These are phyloP conservation scores for Xiphophorus couchianus DNA, from an alignment of 2,113 vertebrate genomes.

Conservation along the genomic window DNA sequence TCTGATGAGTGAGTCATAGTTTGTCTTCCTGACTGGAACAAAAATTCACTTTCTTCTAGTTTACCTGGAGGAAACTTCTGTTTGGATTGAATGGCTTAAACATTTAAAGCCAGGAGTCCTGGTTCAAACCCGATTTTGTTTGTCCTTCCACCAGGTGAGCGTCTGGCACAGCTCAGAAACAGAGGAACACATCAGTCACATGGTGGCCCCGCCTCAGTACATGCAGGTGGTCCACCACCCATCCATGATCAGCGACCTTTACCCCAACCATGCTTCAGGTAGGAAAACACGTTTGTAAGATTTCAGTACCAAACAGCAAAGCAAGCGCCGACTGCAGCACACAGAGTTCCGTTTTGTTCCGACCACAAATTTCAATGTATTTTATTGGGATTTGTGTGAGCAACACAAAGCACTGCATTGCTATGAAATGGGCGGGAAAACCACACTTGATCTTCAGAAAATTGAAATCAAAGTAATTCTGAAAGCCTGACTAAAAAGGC, in stretches of 20 bases:
- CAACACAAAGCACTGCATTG: no score
- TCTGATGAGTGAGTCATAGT: neutral
- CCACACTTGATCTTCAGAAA: no score
- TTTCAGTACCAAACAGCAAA: neutral
- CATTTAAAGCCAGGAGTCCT: conserved; percentile 1
- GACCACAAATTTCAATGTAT: no score
- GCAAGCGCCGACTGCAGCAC: no score
- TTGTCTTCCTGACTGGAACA: neutral
- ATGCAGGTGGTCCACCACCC: conserved; percentile 87
- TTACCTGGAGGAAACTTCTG: neutral
- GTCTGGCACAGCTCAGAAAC: conserved; percentile 85
- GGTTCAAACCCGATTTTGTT: conserved; percentile 12
- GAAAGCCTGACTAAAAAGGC: conserved; percentile 9
- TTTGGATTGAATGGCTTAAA: conserved; percentile 2
- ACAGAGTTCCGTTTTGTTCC: no score
- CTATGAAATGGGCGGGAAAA: no score
- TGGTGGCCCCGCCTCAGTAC: conserved; percentile 87
- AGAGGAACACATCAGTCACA: conserved; percentile 84
- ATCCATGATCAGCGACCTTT: conserved; percentile 73
- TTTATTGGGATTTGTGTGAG: no score
- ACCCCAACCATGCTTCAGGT: conserved; percentile 83
- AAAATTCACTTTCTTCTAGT: no score
- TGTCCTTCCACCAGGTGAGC: conserved; percentile 81
- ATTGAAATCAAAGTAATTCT: neutral
- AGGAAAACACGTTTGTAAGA: conserved; percentile 26